Evolutionary conservation across 2,113 vertebrate genomes (phyloP).

Genomic region (Nettapus auritus): DNA sequence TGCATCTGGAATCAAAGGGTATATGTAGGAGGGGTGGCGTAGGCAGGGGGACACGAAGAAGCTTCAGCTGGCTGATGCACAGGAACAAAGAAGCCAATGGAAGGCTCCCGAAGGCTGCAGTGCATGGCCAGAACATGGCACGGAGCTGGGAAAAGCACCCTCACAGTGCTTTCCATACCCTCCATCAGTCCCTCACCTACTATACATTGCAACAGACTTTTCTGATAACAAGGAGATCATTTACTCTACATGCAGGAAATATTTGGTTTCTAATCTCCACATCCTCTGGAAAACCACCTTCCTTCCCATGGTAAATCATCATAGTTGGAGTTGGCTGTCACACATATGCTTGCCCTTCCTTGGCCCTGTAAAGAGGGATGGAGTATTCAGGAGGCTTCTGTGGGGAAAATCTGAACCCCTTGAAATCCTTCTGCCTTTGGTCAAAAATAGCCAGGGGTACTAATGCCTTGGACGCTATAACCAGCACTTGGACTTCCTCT

Average conservation of each 20-base stretch:
- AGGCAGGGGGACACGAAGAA: not conserved
- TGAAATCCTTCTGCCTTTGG: not conserved
- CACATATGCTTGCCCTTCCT: not conserved
- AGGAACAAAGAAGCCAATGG: slow-evolving; percentile 5
- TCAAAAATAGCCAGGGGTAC: not conserved
- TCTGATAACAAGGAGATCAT: not conserved
- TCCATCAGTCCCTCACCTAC: not conserved
- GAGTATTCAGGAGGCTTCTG: not conserved
- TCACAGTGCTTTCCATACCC: not conserved
- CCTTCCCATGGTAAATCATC: not conserved
- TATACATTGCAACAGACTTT: not conserved
- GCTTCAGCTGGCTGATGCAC: not conserved
- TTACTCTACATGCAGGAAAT: not conserved
- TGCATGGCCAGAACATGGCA: not conserved
- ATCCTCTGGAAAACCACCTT: not conserved
- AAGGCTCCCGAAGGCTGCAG: slow-evolving; percentile 1
- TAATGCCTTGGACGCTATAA: not conserved
- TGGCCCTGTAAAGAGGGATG: not conserved
- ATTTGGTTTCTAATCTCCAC: not conserved
- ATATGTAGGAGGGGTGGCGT: not conserved
- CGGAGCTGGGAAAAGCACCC: not conserved
- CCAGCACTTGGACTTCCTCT: not conserved
- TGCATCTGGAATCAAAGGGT: slow-evolving; percentile 36
- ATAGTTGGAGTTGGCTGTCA: not conserved
- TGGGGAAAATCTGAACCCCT: not conserved